phyloP scores from a whole-genome alignment of 2,888 invertebrate genomes.

The Epinotia brunnichana region DNA sequence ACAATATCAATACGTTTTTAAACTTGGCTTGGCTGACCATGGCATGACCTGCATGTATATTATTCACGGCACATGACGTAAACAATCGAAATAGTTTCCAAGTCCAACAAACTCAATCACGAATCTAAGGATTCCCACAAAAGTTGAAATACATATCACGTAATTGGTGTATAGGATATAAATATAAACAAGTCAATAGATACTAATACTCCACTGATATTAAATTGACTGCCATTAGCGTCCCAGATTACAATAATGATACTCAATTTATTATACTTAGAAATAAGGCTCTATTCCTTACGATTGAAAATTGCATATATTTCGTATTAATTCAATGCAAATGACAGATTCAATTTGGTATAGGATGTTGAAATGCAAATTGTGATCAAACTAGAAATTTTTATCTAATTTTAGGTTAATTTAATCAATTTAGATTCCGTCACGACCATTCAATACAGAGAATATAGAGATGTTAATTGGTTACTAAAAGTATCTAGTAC shows the following conservation, averaged over 20 bases:
- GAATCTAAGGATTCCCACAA: constrained; percentile 2
- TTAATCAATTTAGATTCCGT: constrained; percentile 1
- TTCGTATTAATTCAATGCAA: constrained; percentile 7
- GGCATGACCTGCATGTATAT: not conserved
- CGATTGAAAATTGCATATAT: not conserved
- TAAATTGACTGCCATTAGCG: constrained; percentile 29
- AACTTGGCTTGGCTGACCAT: too few relatives aligned
- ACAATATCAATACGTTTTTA: not conserved
- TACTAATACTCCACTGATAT: constrained; percentile 8
- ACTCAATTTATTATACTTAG: constrained; percentile 7
- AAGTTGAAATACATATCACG: constrained; percentile 5
- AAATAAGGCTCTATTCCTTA: constrained; percentile 12
- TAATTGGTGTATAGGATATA: constrained; percentile 1
- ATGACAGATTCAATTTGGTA: constrained; percentile 5
- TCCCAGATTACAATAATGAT: constrained; percentile 15
- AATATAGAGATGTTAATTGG: not conserved
- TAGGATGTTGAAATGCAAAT: constrained; percentile 20
- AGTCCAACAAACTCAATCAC: not conserved
- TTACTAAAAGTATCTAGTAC: not conserved
- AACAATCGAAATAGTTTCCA: not conserved
- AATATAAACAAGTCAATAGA: constrained; percentile 14
- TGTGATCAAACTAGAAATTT: not conserved
- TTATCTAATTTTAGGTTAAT: not conserved
- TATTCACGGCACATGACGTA: not conserved
- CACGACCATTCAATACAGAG: too few relatives aligned